These are phyloP conservation scores for Hirudo medicinalis DNA, from an alignment of 1,140 invertebrate genomes.

Conservation along the genomic window DNA sequence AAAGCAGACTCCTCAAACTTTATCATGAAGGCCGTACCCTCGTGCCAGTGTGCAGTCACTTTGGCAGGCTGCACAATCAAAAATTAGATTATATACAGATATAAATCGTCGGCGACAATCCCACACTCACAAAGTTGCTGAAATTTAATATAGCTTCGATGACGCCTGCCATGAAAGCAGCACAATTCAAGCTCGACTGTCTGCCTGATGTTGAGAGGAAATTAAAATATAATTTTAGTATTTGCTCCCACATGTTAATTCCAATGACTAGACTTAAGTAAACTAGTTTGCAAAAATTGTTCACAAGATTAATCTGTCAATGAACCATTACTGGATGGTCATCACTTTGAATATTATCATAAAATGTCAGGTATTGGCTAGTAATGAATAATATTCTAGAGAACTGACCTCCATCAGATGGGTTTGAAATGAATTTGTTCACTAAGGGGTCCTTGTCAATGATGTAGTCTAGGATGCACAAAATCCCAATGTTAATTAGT, in stretches of 20 bases:
- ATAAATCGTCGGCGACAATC: not conserved
- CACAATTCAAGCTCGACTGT: slow-evolving; percentile 65
- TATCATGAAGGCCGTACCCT: slow-evolving; percentile 97
- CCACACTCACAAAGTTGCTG: slow-evolving; percentile 76
- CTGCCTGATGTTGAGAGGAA: slow-evolving; percentile 38
- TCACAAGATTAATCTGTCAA: no score
- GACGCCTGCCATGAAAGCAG: slow-evolving; percentile 94
- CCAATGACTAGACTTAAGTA: not conserved
- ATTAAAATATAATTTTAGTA: not conserved
- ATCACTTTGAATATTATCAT: not conserved
- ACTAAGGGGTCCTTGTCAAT: slow-evolving; percentile 96
- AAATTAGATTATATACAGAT: not conserved
- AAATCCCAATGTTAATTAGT: not conserved
- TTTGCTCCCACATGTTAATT: not conserved
- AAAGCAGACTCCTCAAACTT: slow-evolving; percentile 93
- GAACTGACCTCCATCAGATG: slow-evolving; percentile 73
- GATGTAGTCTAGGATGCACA: slow-evolving; percentile 59
- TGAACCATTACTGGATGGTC: no score
- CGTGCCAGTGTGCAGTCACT: slow-evolving; percentile 95
- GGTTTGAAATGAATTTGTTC: slow-evolving; percentile 92
- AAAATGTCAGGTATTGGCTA: no score
- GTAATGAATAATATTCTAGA: no score
- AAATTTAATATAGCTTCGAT: slow-evolving; percentile 87
- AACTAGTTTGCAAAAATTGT: not conserved
- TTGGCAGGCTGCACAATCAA: slow-evolving; percentile 68